Evolutionary conservation across 2,888 invertebrate species (phyloP).

Genomic region (Chloroclystis v-ata): DNA sequence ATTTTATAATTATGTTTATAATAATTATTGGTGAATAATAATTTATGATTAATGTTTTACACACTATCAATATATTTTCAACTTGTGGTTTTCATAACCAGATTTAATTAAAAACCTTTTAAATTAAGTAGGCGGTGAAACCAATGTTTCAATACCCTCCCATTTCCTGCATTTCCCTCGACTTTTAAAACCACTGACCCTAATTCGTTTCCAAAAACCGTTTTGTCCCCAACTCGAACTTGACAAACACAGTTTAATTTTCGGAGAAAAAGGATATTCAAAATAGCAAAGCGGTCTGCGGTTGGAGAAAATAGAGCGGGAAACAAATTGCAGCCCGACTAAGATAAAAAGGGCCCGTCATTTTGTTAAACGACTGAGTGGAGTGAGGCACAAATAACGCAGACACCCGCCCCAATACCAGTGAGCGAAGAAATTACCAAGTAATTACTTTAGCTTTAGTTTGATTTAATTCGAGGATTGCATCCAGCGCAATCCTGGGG

Average conservation of each 20-base stretch:
- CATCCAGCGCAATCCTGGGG: slow-evolving; percentile 4
- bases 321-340: slow-evolving; percentile 71
- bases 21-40: no score
- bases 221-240: slow-evolving; percentile 8
- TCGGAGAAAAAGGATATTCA: slow-evolving; percentile 58
- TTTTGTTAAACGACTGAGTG: slow-evolving; percentile 69
- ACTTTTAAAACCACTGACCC: not conserved
- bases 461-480: slow-evolving; percentile 13
- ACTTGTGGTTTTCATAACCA: no score
- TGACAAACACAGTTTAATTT: slow-evolving; percentile 56
- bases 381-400: slow-evolving; percentile 56
- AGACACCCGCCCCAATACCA: slow-evolving; percentile 43
- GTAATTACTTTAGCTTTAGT: slow-evolving; percentile 14
- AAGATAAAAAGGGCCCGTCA: slow-evolving; percentile 74
- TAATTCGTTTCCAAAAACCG: slow-evolving; percentile 4
- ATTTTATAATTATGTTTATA: no score
- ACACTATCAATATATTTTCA: no score
- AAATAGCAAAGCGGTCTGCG: slow-evolving; percentile 63
- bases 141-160: no score
- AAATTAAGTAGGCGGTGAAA: no score
- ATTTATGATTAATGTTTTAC: no score
- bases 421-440: slow-evolving; percentile 12
- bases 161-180: not conserved
- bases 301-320: slow-evolving; percentile 66
- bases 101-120: no score